A percentile compares a stretch with the other conserved stretches of the same genome.
Evolutionary conservation across 2,797 vertebrate species (phyloP).

Genomic region (Premnoplex brunnescens): DNA sequence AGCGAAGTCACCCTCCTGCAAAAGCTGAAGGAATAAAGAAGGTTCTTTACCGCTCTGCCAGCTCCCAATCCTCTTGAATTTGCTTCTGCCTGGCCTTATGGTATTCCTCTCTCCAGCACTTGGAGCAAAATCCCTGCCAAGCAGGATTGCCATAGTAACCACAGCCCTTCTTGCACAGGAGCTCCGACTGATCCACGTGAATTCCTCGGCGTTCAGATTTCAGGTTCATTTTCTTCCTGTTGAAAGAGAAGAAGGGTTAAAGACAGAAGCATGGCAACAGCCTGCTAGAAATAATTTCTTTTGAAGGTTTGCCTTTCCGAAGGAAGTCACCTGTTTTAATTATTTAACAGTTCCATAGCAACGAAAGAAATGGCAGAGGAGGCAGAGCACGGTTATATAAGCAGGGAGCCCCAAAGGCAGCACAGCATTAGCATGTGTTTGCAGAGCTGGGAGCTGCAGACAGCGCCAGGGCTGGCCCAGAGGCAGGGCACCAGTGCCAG

Average conservation of each 20-base stretch:
- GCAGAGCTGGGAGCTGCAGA: background rate
- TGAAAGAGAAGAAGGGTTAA: constrained; percentile 14
- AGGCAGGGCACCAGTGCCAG: background rate
- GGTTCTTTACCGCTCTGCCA: constrained; percentile 89
- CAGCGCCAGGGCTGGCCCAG: background rate
- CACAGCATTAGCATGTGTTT: background rate
- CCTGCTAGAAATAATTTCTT: background rate
- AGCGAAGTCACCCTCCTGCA: background rate
- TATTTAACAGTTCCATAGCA: background rate
- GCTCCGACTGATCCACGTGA: constrained; percentile 95
- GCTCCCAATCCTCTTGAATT: constrained; percentile 97
- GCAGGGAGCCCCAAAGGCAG: background rate
- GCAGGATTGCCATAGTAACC: constrained; percentile 96
- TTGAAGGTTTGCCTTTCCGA: background rate
- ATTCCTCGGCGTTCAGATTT: constrained; percentile 93
- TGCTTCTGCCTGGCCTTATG: constrained; percentile 93
- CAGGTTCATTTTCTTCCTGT: constrained; percentile 87
- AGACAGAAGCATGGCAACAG: background rate
- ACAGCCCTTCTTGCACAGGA: constrained; percentile 97
- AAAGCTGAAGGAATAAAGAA: background rate
- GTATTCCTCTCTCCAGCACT: constrained; percentile 98
- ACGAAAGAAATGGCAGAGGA: background rate
- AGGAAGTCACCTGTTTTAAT: background rate
- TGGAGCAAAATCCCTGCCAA: constrained; percentile 98
- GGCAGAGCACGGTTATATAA: background rate